Base-by-base conservation (phyloP, 1,140 invertebrate genomes). In the Parasteatoda tepidariorum region DNA sequence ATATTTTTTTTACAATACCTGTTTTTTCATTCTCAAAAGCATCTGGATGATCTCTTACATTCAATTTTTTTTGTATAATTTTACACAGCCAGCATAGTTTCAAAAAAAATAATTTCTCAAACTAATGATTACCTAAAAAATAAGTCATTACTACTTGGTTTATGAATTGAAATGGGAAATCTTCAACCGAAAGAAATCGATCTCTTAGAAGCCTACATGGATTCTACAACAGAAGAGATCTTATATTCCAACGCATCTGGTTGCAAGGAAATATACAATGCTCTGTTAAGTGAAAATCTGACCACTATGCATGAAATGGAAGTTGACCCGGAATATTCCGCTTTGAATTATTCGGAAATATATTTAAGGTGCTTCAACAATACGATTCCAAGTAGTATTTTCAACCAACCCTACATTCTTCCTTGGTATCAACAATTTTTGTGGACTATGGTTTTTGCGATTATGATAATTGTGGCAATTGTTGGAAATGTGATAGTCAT, bases 401-500 rank as follows among this genome's bases (percentile, higher is more conserved):
- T 66, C 26, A 83, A 31, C 13, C 82, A 68, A 11, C 82, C 83
- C 0, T 84, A 79, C 24, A 62, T 84, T 34, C 26, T 78, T 22
- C 75, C 76, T 3, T 85, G 67, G 70, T 82, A 78, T n/a, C 84
- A 85, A 64, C 84, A 85, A 9, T 3, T 86, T 11, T 26, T 85
- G 6, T 87, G 86, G 86, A 82, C 76, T 11, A 13, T 85, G 2
- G 3, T 87, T 7, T 87, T 87, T 71, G 79, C 67, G 24, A 2
- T 93, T 55, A 95, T 96, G 92, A 89, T 95, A 13, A 88, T 94
- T 28, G 91, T 95, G 7, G 94, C 95, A 2, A 93, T 94, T 41
- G 92, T 93, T 6, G 95, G 95, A 11, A 97, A 97, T 88, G 91
- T 92, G 48, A 94, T 96, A 74, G 95, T 96, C 38, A 94, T 96